Evolutionary conservation across 2,797 vertebrate genomes (phyloP), one percentile per base, ranked within the genome.

Genomic region (Tenualosa ilisha): DNA sequence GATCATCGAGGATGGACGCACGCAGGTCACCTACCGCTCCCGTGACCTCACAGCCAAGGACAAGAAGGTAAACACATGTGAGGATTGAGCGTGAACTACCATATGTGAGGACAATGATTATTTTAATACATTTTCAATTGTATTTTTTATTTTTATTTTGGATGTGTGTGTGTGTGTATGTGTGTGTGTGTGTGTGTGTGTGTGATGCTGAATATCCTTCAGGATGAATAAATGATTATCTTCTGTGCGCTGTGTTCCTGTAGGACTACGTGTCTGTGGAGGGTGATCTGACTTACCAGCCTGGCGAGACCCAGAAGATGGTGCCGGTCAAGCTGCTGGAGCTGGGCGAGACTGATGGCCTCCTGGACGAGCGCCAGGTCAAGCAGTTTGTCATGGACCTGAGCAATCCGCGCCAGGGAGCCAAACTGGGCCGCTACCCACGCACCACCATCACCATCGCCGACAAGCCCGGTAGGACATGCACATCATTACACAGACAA

Each of bases 341-440:
- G 87, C 94, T 97, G 11, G 92, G 93, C 0, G 97, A 98, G 88
- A 93, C 95, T n/a, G 97, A 98, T 4, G 90, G 94, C 22, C 96
- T 99, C 24, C 93, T 99, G 82, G 94, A 94, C 22, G 96, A 95
- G 84, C 94, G 88, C 86, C 97, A 97, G 91, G 88, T 95, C 86
- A 98, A 96, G 89, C 97, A 97, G 89, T 99, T 99, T 46, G 89
- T 95, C 15, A 82, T 99, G 89, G 98, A 98, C 83, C 96, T 99
- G 84, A 96, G 95, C 88, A 97, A 97, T 85, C 98, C 98, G 83
- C 96, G 96, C 84, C 93, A 97, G 0, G 97, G 98, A 0, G 96
- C 97, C 84, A 98, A 97, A 89, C 91, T 99, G 3, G 98, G 98
- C 72, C 95, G 96, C 85, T 97, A 97, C 88, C 96, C 97, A 0